A percentile compares a stretch with the other conserved stretches of the same genome.
Evolutionary conservation across 2,797 vertebrate genomes (phyloP).

Genomic region (Rhabdophis nuchalis): DNA sequence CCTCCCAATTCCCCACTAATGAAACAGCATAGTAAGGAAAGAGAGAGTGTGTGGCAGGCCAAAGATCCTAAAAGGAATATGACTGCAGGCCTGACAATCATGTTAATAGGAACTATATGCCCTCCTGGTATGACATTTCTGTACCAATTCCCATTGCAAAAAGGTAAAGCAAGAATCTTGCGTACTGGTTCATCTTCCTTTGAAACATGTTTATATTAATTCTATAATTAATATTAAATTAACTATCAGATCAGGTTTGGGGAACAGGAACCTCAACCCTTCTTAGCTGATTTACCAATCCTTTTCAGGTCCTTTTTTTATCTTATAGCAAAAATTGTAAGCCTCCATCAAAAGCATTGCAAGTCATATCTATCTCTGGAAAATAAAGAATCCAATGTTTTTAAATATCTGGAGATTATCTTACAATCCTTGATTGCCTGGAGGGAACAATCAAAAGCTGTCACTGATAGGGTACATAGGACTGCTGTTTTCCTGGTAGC

Average conservation of each 20-base stretch:
- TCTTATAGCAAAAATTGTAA: not conserved
- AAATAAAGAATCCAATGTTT: not conserved
- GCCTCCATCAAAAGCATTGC: not conserved
- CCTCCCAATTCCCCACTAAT: no score
- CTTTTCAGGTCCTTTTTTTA: not conserved
- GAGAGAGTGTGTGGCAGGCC: no score
- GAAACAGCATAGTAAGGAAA: no score
- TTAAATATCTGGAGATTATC: not conserved
- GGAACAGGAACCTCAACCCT: not conserved
- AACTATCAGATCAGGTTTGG: not conserved
- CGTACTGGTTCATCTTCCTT: not conserved
- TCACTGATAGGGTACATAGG: not conserved
- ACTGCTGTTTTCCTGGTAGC: not conserved
- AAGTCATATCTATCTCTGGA: not conserved
- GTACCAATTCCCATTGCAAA: not conserved
- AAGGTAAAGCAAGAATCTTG: not conserved
- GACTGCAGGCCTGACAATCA: no score
- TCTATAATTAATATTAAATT: not conserved
- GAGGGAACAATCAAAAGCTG: not conserved
- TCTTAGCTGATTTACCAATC: not conserved
- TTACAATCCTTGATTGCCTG: not conserved
- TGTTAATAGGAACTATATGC: not conserved
- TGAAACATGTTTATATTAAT: not conserved
- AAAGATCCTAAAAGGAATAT: no score
- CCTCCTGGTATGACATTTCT: not conserved